Evolutionary conservation across 2,888 invertebrate species (phyloP), one percentile per base, ranked within the genome.

Genomic region (Dysmachus trigonus): DNA sequence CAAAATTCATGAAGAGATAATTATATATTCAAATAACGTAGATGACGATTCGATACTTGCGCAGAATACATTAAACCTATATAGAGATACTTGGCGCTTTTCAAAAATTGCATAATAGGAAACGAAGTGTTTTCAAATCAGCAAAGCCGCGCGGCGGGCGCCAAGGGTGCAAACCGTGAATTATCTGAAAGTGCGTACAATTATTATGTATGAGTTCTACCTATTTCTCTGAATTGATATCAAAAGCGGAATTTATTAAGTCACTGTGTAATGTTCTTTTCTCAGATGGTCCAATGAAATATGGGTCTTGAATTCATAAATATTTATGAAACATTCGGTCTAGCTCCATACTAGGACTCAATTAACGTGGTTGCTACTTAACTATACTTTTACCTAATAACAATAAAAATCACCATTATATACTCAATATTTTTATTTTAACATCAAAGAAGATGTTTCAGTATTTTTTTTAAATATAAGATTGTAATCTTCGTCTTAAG

Each of bases 21-120:
- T 76, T 76, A 76, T 38, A 76, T 76, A 76, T 76, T 76, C 76
- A 76, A 76, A 76, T 76, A 76, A 76, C 76, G 76, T 76, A 76
- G 76, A 76, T 76, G 76, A 76, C 35, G 38, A 76, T 76, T 76
- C 38, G 76, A 31, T 76, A 76, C 76, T 76, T 6, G 76, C 22
- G 18, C 38, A 38, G 76, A 76, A 76, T 76, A 76, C 4, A 76
- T 76, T 76, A 76, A 15, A 31, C 1, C 3, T 76, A 18, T 33
- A 38, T 18, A 35, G 18, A 38, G 13, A 41, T 76, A 22, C 7
- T 41, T 38, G 10, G 10, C 22, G 22, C 38, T 76, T 76, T 76
- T 35, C 35, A 33, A 76, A 76, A 76, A 76, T 76, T 35, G 18
- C 38, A 76, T 38, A 76, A 76, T 76, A 33, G 38, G 38, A 76